A percentile compares a stretch with the other conserved stretches of the same genome.
Evolutionary conservation across 2,797 vertebrate species (phyloP).

Genomic region (Ctenochaetus hawaiiensis): DNA sequence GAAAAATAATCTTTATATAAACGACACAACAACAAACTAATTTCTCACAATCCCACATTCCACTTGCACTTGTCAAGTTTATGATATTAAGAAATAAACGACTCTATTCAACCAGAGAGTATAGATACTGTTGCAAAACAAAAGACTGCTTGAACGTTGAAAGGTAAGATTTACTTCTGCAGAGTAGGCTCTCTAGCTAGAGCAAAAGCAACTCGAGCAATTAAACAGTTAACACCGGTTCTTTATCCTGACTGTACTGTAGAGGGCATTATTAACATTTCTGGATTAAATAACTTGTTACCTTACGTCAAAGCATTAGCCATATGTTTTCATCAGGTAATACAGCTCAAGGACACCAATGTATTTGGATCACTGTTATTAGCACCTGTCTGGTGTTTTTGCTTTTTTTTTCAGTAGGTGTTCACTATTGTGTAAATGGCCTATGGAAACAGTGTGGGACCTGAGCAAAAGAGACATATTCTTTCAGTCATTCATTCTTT

Average conservation of each 20-base stretch:
- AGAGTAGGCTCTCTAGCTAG: background rate
- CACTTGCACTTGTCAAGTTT: slow-evolving; percentile 6
- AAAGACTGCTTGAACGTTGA: background rate
- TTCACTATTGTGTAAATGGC: slow-evolving; percentile 45
- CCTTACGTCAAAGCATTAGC: background rate
- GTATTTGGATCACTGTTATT: slow-evolving; percentile 38
- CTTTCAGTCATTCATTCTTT: slow-evolving; percentile 67
- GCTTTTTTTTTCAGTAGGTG: slow-evolving; percentile 29
- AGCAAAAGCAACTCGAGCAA: slow-evolving; percentile 26
- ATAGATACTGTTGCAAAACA: slow-evolving; percentile 5
- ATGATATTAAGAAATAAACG: background rate
- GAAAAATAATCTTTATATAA: slow-evolving; percentile 34
- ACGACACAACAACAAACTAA: slow-evolving; percentile 23
- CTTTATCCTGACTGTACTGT: background rate
- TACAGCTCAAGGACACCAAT: slow-evolving; percentile 20
- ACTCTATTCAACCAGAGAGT: background rate
- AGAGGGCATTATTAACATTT: slow-evolving; percentile 11
- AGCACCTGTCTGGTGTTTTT: slow-evolving; percentile 23
- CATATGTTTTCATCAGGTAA: slow-evolving; percentile 24
- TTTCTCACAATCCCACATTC: slow-evolving; percentile 8
- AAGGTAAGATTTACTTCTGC: background rate
- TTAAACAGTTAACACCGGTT: slow-evolving; percentile 20
- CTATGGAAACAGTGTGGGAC: slow-evolving; percentile 29
- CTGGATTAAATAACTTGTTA: slow-evolving; percentile 24
- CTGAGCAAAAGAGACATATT: slow-evolving; percentile 53